A percentile compares a stretch with the other conserved stretches of the same genome.
phyloP scores from a whole-genome alignment of 1,140 invertebrate genomes.

The Charaxes varanes region DNA sequence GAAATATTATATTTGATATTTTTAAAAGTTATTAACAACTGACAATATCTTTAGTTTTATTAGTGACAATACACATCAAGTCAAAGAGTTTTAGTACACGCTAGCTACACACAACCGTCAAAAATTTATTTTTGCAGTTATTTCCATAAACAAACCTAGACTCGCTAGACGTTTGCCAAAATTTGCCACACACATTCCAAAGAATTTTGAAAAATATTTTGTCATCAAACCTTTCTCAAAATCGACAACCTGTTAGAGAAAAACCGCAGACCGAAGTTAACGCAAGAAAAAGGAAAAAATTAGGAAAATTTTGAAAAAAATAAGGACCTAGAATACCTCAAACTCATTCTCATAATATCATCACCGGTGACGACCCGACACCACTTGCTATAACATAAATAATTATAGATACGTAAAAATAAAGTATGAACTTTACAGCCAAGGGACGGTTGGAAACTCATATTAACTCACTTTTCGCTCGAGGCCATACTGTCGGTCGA shows the following conservation, averaged over 20 bases:
- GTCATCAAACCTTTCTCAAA: slow-evolving; percentile 14
- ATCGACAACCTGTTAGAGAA: slow-evolving; percentile 9
- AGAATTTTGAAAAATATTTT: slow-evolving; percentile 5
- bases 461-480: slow-evolving; percentile 55
- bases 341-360: slow-evolving; percentile 72
- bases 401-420: slow-evolving; percentile 18
- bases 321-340: slow-evolving; percentile 55
- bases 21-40: too few species aligned
- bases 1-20: too few species aligned
- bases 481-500: slow-evolving; percentile 47
- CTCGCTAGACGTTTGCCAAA: not conserved
- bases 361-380: slow-evolving; percentile 71
- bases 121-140: slow-evolving; percentile 20
- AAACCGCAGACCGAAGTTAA: slow-evolving; percentile 17
- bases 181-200: slow-evolving; percentile 13
- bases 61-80: slow-evolving; percentile 2
- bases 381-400: slow-evolving; percentile 65
- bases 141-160: slow-evolving; percentile 11
- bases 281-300: slow-evolving; percentile 14
- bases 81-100: not conserved
- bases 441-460: not conserved
- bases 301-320: slow-evolving; percentile 22
- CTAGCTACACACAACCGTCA: not conserved
- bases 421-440: not conserved
- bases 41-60: too few species aligned